Percentiles rank a stretch among this genome's conserved stretches.
phyloP scores from a whole-genome alignment of 2,113 vertebrate species.

The Nycticryphes semicollaris region DNA sequence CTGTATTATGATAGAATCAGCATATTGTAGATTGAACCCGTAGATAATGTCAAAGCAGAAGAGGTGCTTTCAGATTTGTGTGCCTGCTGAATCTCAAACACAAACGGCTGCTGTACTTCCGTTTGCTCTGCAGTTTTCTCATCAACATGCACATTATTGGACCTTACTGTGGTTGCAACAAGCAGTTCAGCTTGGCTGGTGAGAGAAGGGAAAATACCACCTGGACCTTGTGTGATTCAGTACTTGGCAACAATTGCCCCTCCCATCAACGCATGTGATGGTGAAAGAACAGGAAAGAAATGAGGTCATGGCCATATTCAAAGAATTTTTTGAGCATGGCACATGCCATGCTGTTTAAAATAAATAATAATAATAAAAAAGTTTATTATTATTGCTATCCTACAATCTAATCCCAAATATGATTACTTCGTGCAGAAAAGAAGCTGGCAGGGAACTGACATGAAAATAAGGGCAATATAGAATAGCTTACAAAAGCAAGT shows the following conservation, averaged over 20 bases:
- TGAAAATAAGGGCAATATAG: background rate
- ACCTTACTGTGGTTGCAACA: conserved; percentile 30
- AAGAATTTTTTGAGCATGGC: background rate
- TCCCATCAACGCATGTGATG: background rate
- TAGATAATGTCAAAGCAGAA: conserved; percentile 81
- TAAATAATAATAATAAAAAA: background rate
- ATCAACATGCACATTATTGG: conserved; percentile 61
- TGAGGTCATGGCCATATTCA: background rate
- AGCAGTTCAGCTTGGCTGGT: conserved; percentile 50
- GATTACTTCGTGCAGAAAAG: background rate
- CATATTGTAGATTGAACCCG: conserved; percentile 84
- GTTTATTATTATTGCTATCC: background rate
- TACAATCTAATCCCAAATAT: background rate
- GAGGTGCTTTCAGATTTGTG: conserved; percentile 61
- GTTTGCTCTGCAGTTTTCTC: conserved; percentile 67
- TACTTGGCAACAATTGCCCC: background rate
- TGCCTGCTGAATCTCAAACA: conserved; percentile 77
- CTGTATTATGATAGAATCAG: conserved; percentile 92
- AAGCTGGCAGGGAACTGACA: background rate
- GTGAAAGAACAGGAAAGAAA: conserved; percentile 15
- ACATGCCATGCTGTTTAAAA: background rate
- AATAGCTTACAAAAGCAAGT: background rate
- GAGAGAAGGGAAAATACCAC: conserved; percentile 44
- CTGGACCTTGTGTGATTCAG: conserved; percentile 44
- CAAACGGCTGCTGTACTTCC: conserved; percentile 46